Conservation (phyloP, 2,113 vertebrate genomes). For the Phalacrocorax aristotelis region DNA sequence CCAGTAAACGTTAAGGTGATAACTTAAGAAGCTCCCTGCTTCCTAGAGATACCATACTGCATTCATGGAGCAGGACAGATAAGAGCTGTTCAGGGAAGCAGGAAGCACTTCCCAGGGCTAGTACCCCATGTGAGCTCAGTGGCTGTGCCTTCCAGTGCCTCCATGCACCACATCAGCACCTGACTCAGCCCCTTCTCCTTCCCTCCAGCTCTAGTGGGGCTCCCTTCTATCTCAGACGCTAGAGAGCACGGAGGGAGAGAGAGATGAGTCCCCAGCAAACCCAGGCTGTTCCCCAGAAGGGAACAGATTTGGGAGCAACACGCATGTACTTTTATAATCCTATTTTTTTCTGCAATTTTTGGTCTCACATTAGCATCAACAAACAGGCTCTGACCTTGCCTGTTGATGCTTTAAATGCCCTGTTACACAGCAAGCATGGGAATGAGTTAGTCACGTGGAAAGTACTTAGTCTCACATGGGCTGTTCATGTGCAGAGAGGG, state of each 20-base stretch:
- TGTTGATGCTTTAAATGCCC: slow-evolving; percentile 49
- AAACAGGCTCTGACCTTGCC: slow-evolving; percentile 52
- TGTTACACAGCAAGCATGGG: slow-evolving; percentile 60
- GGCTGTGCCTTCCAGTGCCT: neutral
- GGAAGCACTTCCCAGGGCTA: neutral
- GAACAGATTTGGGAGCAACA: neutral
- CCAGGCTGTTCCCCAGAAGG: neutral
- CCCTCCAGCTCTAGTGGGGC: neutral
- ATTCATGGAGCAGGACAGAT: neutral
- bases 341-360: slow-evolving; percentile 36
- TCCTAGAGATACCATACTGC: neutral
- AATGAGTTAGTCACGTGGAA: slow-evolving; percentile 76
- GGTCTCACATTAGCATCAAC: slow-evolving; percentile 13
- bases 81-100: neutral
- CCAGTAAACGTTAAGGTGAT: neutral
- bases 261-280: neutral
- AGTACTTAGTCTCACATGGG: slow-evolving; percentile 75
- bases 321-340: neutral
- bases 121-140: neutral
- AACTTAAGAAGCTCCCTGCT: neutral
- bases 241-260: neutral
- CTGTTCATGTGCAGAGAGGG: slow-evolving; percentile 65
- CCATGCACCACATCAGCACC: neutral
- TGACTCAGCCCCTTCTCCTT: neutral
- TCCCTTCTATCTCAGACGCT: neutral